Evolutionary conservation across 2,888 invertebrate genomes (phyloP), one percentile per base, ranked within the genome.

Genomic region (Nyleta sp.): DNA sequence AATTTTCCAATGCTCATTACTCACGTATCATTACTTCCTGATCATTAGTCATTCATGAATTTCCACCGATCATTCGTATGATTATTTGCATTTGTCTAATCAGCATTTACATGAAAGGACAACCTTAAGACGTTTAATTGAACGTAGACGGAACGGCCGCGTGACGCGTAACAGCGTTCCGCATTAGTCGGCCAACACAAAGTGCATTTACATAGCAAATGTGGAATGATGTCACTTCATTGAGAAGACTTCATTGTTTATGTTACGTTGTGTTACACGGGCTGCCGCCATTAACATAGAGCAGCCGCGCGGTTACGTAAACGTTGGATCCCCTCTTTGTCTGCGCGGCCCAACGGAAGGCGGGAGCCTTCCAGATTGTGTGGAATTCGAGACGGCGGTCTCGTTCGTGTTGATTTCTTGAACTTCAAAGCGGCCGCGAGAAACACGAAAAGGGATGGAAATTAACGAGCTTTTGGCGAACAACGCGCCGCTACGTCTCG

Each of bases 371-470:
- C 38, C 60, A 68, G 50, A 64, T 68, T 67, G 52, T 44, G 35
- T 40, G 28, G 42, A 65, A 48, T 60, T 50, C 46, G 7, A 50
- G 50, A 59, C 71, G 35, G 28, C 33, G 38, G 46, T 64, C 48
- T 57, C 24, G 46, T 50, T 72, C 65, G 73, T 71, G 78, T 74
- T 78, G 65, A 74, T 78, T 78, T 74, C 74, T 74, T 78, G 65
- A 68, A 74, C 73, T 74, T 78, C 70, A 78, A 78, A 60, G 65
- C 62, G 17, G 35, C 42, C 46, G 52, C 38, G 60, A 55, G 68
- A 75, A 68, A 67, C 68, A 55, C 55, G 48, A 18, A 68, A 59
- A 40, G 62, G 62, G 76, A 62, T 60, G 68, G 44, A 76, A 76
- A 68, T 73, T 73, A 73, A 75, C 64, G 42, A 73, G 68, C 75